Percentiles rank a stretch among this genome's conserved stretches.
phyloP scores from a whole-genome alignment of 1,140 invertebrate genomes.

The Dryas iulia region DNA sequence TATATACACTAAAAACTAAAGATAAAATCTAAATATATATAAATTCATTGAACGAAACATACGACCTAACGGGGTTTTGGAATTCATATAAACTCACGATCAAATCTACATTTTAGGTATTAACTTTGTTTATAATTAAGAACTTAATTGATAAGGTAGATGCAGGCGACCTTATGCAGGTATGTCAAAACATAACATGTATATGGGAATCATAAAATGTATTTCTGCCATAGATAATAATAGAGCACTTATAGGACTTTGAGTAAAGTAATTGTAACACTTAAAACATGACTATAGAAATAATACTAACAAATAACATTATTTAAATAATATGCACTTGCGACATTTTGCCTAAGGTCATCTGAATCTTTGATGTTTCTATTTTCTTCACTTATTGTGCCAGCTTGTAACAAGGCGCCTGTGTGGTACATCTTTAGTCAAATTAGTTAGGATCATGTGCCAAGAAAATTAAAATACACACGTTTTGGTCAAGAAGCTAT shows the following conservation, averaged over 20 bases:
- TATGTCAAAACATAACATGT: not conserved
- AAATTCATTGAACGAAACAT: not conserved
- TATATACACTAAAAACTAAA: not conserved
- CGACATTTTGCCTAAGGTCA: not conserved
- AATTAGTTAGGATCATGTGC: not conserved
- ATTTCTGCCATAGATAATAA: not conserved
- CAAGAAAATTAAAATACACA: not conserved
- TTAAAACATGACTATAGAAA: not conserved
- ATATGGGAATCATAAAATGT: conserved; percentile 7
- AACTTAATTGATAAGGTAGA: conserved; percentile 9
- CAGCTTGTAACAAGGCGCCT: not conserved
- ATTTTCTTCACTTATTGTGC: conserved; percentile 4
- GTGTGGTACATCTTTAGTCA: not conserved
- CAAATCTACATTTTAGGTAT: conserved; percentile 14
- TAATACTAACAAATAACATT: not conserved
- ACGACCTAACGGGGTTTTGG: conserved; percentile 30
- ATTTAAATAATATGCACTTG: not conserved
- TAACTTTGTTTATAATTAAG: conserved; percentile 10
- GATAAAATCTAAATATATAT: not conserved
- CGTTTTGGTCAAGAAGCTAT: not conserved
- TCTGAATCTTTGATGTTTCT: conserved; percentile 3
- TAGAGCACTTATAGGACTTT: not conserved
- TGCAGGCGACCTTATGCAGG: conserved; percentile 18
- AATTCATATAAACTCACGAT: conserved; percentile 38
- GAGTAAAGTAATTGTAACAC: not conserved